Conservation (phyloP, 92 coral and sea anemone genomes). For the Pocillopora meandrina region DNA sequence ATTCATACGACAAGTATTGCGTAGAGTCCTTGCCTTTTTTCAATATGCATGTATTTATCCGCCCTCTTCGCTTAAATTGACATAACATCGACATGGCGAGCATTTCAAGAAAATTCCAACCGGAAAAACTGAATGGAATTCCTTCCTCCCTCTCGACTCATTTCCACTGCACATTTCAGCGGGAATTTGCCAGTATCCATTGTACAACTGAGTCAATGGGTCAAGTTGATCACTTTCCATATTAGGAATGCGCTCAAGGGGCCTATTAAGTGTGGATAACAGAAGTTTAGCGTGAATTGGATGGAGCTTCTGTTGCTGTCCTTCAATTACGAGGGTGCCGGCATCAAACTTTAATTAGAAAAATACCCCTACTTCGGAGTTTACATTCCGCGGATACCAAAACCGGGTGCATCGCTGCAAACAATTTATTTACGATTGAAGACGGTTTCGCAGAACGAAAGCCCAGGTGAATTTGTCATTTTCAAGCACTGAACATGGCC, state of each 20-base stretch:
- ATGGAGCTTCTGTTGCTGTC: constrained; percentile 12
- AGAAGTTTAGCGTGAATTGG: neutral
- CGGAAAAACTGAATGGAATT: constrained; percentile 33
- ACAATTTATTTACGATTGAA: neutral
- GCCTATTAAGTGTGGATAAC: constrained; percentile 9
- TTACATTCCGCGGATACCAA: constrained; percentile 30
- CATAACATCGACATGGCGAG: constrained; percentile 18
- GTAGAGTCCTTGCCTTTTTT: too few species aligned
- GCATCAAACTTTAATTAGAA: neutral
- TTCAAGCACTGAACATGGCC: constrained; percentile 23
- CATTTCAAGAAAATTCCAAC: constrained; percentile 14
- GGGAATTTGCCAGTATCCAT: constrained; percentile 14
- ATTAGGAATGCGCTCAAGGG: constrained; percentile 26
- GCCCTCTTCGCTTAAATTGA: neutral
- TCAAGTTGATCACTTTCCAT: constrained; percentile 38
- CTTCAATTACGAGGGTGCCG: neutral
- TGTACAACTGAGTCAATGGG: constrained; percentile 19
- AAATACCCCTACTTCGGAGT: constrained; percentile 16
- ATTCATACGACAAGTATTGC: too few species aligned
- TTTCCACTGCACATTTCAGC: constrained; percentile 43
- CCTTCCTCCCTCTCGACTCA: constrained; percentile 29
- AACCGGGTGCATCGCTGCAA: neutral
- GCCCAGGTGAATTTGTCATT: constrained; percentile 25
- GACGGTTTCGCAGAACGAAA: constrained; percentile 14
- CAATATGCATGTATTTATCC: too few species aligned